Conservation (phyloP, 2,888 invertebrate species). For the Eurois occulta region DNA sequence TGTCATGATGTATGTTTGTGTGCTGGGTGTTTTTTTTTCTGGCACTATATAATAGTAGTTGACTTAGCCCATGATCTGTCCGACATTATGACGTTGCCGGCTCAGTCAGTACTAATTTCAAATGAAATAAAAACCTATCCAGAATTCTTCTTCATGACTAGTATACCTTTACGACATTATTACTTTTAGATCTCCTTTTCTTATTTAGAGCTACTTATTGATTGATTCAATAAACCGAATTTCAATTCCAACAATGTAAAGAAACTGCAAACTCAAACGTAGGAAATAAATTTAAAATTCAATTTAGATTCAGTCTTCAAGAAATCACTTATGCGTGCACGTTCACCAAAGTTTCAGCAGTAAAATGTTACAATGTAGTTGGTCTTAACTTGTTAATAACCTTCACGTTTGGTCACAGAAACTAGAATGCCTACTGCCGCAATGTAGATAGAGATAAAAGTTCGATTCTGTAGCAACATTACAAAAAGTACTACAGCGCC, state of each 20-base stretch:
- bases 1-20: not conserved
- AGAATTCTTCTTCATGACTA: not conserved
- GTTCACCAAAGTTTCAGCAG: slow-evolving; percentile 39
- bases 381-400: slow-evolving; percentile 48
- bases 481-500: too few species aligned
- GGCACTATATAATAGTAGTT: not conserved
- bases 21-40: not conserved
- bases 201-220: not conserved
- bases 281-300: slow-evolving; percentile 45
- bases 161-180: not conserved
- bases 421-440: slow-evolving; percentile 29
- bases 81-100: not conserved
- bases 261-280: not conserved
- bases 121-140: not conserved
- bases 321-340: slow-evolving; percentile 29
- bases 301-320: slow-evolving; percentile 50
- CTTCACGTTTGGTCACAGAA: slow-evolving; percentile 37
- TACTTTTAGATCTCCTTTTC: not conserved
- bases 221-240: slow-evolving; percentile 13
- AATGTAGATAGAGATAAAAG: not conserved
- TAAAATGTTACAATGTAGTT: slow-evolving; percentile 57
- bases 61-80: not conserved
- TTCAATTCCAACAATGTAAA: slow-evolving; percentile 40
- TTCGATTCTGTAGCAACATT: not conserved
- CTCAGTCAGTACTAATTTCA: too few species aligned